A percentile compares a stretch with the other conserved stretches of the same genome.
Evolutionary conservation across 1,140 invertebrate species (phyloP).

Genomic region (Xylocopa sonorina): DNA sequence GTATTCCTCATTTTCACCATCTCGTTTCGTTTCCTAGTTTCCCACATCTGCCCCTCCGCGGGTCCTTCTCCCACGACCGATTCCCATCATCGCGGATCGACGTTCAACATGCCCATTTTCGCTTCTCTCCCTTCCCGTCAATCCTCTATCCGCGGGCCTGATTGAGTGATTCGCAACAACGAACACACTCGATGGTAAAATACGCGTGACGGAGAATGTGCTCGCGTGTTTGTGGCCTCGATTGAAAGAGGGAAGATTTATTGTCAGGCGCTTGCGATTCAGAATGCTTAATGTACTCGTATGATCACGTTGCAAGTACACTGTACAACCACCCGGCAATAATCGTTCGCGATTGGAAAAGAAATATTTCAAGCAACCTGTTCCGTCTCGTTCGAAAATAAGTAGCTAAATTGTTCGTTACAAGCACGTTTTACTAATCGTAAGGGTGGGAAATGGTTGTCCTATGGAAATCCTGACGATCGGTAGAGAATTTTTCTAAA

Average conservation of each 20-base stretch:
- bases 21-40: constrained; percentile 39
- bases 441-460: neutral
- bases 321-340: too few relatives aligned
- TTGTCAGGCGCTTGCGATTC: too few relatives aligned
- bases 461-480: neutral
- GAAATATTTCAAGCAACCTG: too few relatives aligned
- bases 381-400: neutral
- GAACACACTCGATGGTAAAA: neutral
- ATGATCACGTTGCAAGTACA: too few relatives aligned
- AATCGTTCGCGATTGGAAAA: too few relatives aligned
- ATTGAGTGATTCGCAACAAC: constrained; percentile 49
- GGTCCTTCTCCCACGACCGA: constrained; percentile 3
- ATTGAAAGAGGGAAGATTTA: too few relatives aligned
- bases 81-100: constrained; percentile 15
- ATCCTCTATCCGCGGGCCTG: neutral
- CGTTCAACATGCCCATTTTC: neutral
- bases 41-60: neutral
- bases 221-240: neutral
- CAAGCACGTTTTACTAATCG: neutral
- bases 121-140: neutral
- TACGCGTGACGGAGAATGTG: neutral
- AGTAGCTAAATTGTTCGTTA: neutral
- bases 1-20: constrained; percentile 36
- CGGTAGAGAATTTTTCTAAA: neutral
- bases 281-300: too few relatives aligned